Evolutionary conservation across 2,888 invertebrate species (phyloP), one percentile per base, ranked within the genome.

Genomic region (Podabrus alpinus): DNA sequence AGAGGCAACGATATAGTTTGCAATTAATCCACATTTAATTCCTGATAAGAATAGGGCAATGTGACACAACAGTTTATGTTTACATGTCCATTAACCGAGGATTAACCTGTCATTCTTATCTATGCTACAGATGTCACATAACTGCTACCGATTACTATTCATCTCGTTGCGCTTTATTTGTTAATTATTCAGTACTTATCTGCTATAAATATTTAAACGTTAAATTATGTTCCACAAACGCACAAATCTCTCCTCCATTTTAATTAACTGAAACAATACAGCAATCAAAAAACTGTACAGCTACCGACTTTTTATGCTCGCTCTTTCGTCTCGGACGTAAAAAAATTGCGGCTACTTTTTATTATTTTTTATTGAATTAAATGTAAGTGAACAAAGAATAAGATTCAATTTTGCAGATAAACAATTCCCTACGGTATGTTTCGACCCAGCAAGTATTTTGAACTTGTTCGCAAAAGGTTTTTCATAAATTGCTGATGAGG

Each of bases 401-500:
- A 69, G 72, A 72, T 72, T 75, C 71, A 75, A 75, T 66, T 70
- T 62, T 75, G 61, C 24, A 75, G 77, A 75, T 75, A 75, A 75
- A 75, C 75, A 72, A 75, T 77, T 75, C 77, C 77, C 79, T 76
- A 72, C 71, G 74, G 79, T 74, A 76, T 68, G 66, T 73, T 76
- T 71, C 69, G 68, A 71, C 72, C 78, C 76, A 71, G 75, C 79
- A 78, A 73, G 79, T 76, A 78, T 78, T 45, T 76, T 76, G 77
- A 72, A 78, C 77, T 80, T 78, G 77, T 78, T 78, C 75, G 78
- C 78, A 78, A 77, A 79, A 78, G 78, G 76, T 76, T 74, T 75
- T 78, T 74, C 76, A 78, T 79, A 79, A 80, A 80, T 80, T 78
- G 79, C 77, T 80, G 79, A 79, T 77, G 80, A 80, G 79, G 80